phyloP scores from a whole-genome alignment of 2,113 vertebrate genomes.

The Myotis brandtii region DNA sequence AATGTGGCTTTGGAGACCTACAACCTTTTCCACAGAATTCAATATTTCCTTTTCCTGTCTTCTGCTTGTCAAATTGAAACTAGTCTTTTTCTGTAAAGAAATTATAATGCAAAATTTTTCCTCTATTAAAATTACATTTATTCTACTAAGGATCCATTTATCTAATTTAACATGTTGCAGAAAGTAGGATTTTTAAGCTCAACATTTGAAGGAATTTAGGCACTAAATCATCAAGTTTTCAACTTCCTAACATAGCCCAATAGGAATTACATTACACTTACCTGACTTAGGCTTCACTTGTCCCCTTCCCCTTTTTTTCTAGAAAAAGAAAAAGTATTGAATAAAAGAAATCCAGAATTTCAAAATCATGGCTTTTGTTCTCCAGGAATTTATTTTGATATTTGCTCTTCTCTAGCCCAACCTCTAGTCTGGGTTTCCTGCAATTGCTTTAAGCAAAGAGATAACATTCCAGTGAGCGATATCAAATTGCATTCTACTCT shows the following conservation, averaged over 20 bases:
- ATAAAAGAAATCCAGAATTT: constrained; percentile 1
- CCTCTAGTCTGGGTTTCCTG: not conserved
- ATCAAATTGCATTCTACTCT: not conserved
- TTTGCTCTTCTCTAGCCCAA: not conserved
- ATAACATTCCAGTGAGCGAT: not conserved
- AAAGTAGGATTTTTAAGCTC: not conserved
- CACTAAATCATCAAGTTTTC: not conserved
- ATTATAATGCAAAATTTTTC: not conserved
- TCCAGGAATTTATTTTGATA: not conserved
- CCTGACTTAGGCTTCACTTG: not conserved
- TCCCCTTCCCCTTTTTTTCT: constrained; percentile 24
- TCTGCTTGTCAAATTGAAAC: constrained; percentile 29
- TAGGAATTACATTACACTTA: not conserved
- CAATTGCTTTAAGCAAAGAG: not conserved
- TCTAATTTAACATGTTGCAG: not conserved
- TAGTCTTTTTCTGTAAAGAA: not conserved
- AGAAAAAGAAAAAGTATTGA: not conserved
- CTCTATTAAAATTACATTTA: constrained; percentile 9
- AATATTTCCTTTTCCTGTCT: not conserved
- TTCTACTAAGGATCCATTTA: not conserved
- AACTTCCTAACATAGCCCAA: not conserved
- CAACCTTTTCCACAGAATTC: constrained; percentile 15
- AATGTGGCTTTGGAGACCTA: not conserved
- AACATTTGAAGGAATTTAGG: not conserved
- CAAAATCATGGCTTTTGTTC: not conserved